phyloP scores from a whole-genome alignment of 2,888 invertebrate species.

The Troilus luridus region DNA sequence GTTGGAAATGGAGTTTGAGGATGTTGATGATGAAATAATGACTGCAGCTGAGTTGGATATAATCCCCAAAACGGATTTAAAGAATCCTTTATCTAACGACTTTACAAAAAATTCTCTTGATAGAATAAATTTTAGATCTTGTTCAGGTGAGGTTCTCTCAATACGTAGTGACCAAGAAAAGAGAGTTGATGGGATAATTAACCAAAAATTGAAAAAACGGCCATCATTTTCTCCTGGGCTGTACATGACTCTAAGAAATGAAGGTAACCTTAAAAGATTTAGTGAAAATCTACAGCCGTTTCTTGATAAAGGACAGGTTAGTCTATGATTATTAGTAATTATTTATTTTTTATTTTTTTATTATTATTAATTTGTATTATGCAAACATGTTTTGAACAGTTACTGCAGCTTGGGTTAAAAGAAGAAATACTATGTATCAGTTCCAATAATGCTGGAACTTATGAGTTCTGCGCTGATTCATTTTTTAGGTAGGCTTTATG shows the following conservation, averaged over 20 bases:
- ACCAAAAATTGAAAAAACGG: background rate
- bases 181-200: conserved; percentile 57
- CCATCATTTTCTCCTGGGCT: background rate
- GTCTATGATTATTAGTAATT: background rate
- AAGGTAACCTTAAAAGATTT: background rate
- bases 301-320: conserved; percentile 22
- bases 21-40: conserved; percentile 37
- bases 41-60: conserved; percentile 38
- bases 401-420: conserved; percentile 66
- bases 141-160: background rate
- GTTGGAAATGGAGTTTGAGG: conserved; percentile 44
- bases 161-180: conserved; percentile 47
- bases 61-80: background rate
- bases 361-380: background rate
- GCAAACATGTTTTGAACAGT: conserved; percentile 64
- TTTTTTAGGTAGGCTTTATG: conserved; percentile 66
- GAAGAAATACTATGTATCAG: conserved; percentile 68
- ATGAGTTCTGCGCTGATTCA: conserved; percentile 68
- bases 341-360: background rate
- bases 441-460: conserved; percentile 68
- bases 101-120: background rate
- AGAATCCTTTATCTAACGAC: background rate
- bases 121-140: background rate
- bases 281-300: background rate
- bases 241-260: conserved; percentile 62